phyloP scores from a whole-genome alignment of 64 coral and sea anemone genomes.

The Anthopleura sola region DNA sequence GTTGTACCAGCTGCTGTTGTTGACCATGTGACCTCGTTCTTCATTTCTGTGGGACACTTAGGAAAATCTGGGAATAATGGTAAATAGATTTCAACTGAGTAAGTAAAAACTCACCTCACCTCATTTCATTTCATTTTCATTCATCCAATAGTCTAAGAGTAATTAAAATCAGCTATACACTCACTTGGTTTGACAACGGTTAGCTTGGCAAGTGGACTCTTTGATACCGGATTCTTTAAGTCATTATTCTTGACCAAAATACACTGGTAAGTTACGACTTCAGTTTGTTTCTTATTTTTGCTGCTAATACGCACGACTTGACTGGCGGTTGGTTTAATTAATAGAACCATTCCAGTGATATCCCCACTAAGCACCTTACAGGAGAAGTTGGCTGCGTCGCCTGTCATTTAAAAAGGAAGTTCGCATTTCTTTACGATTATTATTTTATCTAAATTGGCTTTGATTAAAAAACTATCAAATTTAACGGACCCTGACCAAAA shows the following conservation, averaged over 20 bases:
- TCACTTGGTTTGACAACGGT: neutral
- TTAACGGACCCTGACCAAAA: too few species aligned
- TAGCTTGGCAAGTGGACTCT: neutral
- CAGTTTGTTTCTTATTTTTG: neutral
- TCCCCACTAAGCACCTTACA: neutral
- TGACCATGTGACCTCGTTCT: constrained; percentile 6
- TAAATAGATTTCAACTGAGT: too few species aligned
- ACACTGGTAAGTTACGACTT: neutral
- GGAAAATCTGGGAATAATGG: neutral
- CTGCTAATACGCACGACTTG: neutral
- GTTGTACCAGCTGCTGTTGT: constrained; percentile 17
- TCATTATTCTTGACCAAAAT: neutral
- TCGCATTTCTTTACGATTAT: too few species aligned
- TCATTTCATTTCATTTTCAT: too few species aligned
- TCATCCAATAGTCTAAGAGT: too few species aligned
- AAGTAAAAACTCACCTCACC: too few species aligned
- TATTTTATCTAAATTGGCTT: too few species aligned
- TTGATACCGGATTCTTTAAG: neutral
- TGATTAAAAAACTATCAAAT: too few species aligned
- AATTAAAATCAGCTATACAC: too few species aligned
- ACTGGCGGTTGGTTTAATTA: too few species aligned
- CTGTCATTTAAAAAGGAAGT: neutral
- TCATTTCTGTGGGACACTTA: constrained; percentile 5
- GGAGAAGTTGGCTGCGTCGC: neutral
- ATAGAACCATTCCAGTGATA: neutral